Evolutionary conservation across 1,140 invertebrate genomes (phyloP).

Genomic region (Helicoverpa zea): DNA sequence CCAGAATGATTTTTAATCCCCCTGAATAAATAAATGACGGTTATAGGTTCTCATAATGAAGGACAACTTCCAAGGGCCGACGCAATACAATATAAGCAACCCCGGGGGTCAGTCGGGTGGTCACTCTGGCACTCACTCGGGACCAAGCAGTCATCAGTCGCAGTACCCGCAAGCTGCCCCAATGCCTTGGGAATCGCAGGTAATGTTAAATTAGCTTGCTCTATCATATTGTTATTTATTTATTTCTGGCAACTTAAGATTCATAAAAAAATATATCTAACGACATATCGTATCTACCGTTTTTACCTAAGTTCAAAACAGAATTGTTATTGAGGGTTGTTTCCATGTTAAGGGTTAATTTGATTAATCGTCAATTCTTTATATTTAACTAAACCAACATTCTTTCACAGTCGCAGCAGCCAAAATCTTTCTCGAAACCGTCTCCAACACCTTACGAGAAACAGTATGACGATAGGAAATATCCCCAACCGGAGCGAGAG

Average conservation of each 20-base stretch:
- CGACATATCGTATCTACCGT: too few relatives aligned
- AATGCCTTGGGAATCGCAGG: conserved; percentile 16
- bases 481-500: conserved; percentile 27
- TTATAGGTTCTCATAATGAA: conserved; percentile 67
- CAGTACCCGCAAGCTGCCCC: background rate
- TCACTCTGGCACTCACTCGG: conserved; percentile 1
- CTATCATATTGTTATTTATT: too few relatives aligned
- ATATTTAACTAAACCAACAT: background rate
- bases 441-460: conserved; percentile 23
- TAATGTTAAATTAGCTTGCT: background rate
- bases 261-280: too few relatives aligned
- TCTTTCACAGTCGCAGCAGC: conserved; percentile 10
- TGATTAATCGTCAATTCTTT: too few relatives aligned
- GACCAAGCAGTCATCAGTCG: background rate
- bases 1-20: too few relatives aligned
- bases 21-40: background rate
- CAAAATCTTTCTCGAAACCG: conserved; percentile 40
- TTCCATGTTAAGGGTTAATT: too few relatives aligned
- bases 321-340: too few relatives aligned
- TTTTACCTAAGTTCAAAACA: too few relatives aligned
- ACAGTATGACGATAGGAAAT: conserved; percentile 54
- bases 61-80: conserved; percentile 66
- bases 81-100: conserved; percentile 46
- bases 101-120: conserved; percentile 1
- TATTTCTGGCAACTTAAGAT: too few relatives aligned